Evolutionary conservation across 2,888 invertebrate species (phyloP).

Genomic region (Ligdia adustata): DNA sequence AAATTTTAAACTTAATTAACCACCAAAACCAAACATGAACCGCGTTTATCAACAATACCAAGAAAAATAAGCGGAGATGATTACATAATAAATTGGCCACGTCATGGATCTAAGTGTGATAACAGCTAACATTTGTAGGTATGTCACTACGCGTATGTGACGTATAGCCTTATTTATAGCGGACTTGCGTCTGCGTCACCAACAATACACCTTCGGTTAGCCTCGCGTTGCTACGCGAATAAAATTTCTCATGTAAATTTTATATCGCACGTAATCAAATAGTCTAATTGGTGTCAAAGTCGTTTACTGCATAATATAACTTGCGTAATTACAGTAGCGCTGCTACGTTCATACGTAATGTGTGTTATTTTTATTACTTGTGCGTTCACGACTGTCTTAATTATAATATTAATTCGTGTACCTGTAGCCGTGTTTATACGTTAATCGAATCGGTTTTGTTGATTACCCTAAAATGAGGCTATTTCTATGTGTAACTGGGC

Average conservation of each 20-base stretch:
- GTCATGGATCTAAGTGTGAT: slow-evolving; percentile 28
- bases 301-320: slow-evolving; percentile 30
- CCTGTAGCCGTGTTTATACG: slow-evolving; percentile 18
- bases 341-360: slow-evolving; percentile 20
- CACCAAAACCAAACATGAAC: slow-evolving; percentile 6
- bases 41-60: background rate
- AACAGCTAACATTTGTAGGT: slow-evolving; percentile 27
- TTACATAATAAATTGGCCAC: slow-evolving; percentile 39
- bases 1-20: background rate
- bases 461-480: slow-evolving; percentile 35
- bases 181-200: slow-evolving; percentile 19
- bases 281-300: slow-evolving; percentile 40
- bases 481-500: slow-evolving; percentile 33
- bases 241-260: slow-evolving; percentile 25
- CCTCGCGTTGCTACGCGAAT: slow-evolving; percentile 33
- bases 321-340: slow-evolving; percentile 31
- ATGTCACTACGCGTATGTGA: slow-evolving; percentile 39
- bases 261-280: slow-evolving; percentile 35
- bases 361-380: slow-evolving; percentile 26
- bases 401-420: slow-evolving; percentile 34
- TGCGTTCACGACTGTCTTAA: slow-evolving; percentile 33
- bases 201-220: slow-evolving; percentile 25
- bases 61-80: slow-evolving; percentile 5
- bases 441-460: slow-evolving; percentile 31
- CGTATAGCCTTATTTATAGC: slow-evolving; percentile 21